Conservation (phyloP, 2,113 vertebrate genomes). For the Micromys minutus region DNA sequence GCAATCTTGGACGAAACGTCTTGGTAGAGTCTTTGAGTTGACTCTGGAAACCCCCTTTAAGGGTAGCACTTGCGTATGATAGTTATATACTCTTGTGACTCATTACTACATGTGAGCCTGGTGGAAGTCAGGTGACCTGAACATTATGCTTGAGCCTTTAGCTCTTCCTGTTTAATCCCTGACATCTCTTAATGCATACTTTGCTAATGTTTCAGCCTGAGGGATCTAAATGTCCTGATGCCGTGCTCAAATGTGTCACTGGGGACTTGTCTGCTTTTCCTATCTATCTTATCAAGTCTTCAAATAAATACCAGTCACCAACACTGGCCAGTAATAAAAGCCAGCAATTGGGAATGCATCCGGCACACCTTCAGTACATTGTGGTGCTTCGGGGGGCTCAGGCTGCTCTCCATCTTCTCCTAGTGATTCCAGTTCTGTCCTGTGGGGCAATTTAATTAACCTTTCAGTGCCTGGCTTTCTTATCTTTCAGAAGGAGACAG, state of each 20-base stretch:
- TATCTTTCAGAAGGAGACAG: neutral
- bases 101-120: neutral
- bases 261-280: neutral
- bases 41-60: neutral
- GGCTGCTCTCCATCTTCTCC: neutral
- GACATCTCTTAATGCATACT: neutral
- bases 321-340: neutral
- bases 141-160: neutral
- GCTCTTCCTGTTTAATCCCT: no score
- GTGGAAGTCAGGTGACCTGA: neutral
- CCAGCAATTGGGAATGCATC: neutral
- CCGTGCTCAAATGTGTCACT: neutral
- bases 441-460: neutral
- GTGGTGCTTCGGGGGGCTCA: neutral
- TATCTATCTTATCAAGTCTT: neutral
- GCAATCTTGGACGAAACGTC: neutral
- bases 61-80: neutral
- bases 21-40: neutral
- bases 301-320: neutral
- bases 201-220: neutral
- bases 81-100: no score
- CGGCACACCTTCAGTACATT: neutral
- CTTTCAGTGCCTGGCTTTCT: neutral
- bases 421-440: rapidly evolving
- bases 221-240: neutral